A percentile compares a stretch with the other conserved stretches of the same genome.
Conservation (phyloP, 1,140 invertebrate species). For the Aricia agestis region DNA sequence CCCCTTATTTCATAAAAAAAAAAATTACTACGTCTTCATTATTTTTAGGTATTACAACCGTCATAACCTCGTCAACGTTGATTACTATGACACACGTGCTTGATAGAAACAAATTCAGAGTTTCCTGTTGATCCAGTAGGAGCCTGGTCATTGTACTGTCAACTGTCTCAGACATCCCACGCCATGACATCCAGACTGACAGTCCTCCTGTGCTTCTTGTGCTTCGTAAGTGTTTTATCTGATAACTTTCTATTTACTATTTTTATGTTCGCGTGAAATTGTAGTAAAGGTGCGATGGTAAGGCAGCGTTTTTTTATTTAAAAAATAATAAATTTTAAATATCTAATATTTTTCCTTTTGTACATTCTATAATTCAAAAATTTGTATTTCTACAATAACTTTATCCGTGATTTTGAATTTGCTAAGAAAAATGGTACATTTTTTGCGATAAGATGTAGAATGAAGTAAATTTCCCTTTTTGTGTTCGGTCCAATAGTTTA, state of each 20-base stretch:
- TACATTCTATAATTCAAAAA: too few relatives aligned
- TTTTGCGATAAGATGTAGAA: too few relatives aligned
- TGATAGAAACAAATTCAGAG: constrained; percentile 48
- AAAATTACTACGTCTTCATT: neutral
- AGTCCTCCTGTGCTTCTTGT: constrained; percentile 33
- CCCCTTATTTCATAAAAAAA: too few relatives aligned
- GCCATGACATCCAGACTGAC: constrained; percentile 44
- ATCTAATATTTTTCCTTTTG: too few relatives aligned
- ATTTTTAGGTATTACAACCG: constrained; percentile 1
- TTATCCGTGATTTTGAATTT: too few relatives aligned
- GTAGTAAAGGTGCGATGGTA: neutral
- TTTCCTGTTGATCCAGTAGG: constrained; percentile 57
- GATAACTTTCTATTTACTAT: neutral
- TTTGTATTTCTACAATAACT: too few relatives aligned
- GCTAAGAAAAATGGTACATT: too few relatives aligned
- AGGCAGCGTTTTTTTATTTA: too few relatives aligned
- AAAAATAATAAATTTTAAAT: too few relatives aligned
- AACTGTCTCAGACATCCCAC: constrained; percentile 28
- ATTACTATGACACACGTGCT: constrained; percentile 43
- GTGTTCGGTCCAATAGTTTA: too few relatives aligned
- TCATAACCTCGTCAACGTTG: neutral
- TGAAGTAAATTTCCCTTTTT: too few relatives aligned
- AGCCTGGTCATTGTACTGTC: constrained; percentile 32
- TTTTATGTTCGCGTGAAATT: neutral
- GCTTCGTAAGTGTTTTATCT: constrained; percentile 40